A percentile compares a stretch with the other conserved stretches of the same genome.
Evolutionary conservation across 2,113 vertebrate species (phyloP).

Genomic region (Vombatus ursinus): DNA sequence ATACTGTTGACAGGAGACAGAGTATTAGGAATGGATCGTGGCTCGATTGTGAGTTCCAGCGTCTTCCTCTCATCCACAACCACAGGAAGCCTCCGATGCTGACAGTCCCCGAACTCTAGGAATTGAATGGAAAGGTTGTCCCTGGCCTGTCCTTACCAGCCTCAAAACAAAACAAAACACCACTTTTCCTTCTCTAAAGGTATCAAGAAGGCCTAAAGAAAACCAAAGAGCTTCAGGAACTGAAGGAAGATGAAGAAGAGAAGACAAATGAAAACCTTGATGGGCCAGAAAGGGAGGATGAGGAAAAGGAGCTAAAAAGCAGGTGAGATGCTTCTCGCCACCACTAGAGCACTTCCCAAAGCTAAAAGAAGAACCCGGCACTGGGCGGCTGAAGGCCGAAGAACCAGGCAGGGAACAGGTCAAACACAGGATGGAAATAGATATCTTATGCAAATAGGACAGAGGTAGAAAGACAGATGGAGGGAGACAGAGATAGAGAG

Average conservation of each 20-base stretch:
- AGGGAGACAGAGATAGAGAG: neutral
- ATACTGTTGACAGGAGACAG: constrained; percentile 43
- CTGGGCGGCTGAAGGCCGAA: neutral
- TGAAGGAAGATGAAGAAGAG: constrained; percentile 86
- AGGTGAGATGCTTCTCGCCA: constrained; percentile 78
- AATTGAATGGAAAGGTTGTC: constrained; percentile 19
- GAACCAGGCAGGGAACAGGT: constrained; percentile 24
- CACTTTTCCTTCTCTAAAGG: constrained; percentile 72
- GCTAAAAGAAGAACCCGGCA: neutral
- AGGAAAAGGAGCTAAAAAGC: constrained; percentile 80
- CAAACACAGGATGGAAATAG: neutral
- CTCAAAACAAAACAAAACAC: constrained; percentile 12
- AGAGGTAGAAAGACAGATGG: neutral
- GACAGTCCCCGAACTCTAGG: constrained; percentile 16
- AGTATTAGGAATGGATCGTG: constrained; percentile 3
- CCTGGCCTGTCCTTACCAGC: neutral
- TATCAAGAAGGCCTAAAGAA: constrained; percentile 89
- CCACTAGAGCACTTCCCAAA: neutral
- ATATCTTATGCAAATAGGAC: neutral
- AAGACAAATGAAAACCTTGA: constrained; percentile 78
- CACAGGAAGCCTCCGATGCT: constrained; percentile 52
- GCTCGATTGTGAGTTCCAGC: constrained; percentile 6
- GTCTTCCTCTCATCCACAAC: constrained; percentile 69
- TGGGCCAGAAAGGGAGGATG: constrained; percentile 81
- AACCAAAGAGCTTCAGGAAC: constrained; percentile 83